Base-by-base conservation (phyloP, 2,113 vertebrate genomes). In the Ciconia maguari region DNA sequence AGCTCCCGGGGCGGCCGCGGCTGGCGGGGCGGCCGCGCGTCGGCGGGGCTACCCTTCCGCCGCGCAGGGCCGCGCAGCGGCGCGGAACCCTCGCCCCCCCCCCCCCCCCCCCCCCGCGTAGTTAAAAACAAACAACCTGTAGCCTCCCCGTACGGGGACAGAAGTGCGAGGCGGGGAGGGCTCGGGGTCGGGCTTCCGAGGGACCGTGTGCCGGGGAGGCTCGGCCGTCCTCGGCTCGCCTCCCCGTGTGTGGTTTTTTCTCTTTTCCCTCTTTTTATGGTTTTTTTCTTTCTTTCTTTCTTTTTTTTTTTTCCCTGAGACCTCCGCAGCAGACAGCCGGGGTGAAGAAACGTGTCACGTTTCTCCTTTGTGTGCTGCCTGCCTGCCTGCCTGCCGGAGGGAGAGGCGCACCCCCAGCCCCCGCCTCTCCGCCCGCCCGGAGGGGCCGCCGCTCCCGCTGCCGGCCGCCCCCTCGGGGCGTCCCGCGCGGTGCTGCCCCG, bases 121-220 rank as follows among this genome's bases (percentile, higher is more conserved):
- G 65, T 90, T 71, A 42, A 60, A 94, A 78, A 55, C 91, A 84
- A 93, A 82, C 94, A 95, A 94, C 89, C 92, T 91, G 89, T 91
- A 95, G 88, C 70, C 75, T 86, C 44, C 25, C 48, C 10, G 75
- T 32, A 29, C 38, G 25, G 72, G 34, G 34, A 57, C 21, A 61
- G 58, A 36, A 87, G 66, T 68, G 44, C 71, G 26, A 64, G 60
- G 77, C 36, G 30, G 54, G 29, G 65, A 68, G 36, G 36, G 36
- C 17, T 51, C 30, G 30, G 32, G 82, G n/a, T 16, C 18, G 49
- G 25, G n/a, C 58, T 65, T 68, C 51, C 3, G 36, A 46, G 30
- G 38, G 44, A 36, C n/a, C 13, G 36, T 74, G 54, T 83, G 66
- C 29, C 48, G 30, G 16, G 38, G n/a, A 51, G 25, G 48, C 48